Evolutionary conservation across 1,140 invertebrate species (phyloP), one percentile per base, ranked within the genome.

Genomic region (Agrypnia vestita): DNA sequence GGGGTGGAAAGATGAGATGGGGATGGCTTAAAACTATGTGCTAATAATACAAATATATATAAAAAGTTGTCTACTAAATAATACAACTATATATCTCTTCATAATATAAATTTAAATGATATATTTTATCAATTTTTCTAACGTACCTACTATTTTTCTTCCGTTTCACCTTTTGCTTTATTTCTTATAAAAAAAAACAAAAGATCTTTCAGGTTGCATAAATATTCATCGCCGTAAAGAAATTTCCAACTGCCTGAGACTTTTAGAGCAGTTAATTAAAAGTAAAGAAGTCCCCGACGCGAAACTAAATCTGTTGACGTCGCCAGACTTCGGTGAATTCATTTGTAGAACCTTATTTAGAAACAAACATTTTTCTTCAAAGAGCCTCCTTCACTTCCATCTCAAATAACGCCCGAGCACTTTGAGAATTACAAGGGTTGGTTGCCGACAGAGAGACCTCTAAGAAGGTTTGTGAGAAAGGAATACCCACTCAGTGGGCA

Each of bases 281-380:
- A 64, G 61, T 43, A 64, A 64, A 64, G 19, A 64, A 64, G 35
- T 64, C 61, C 61, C 8, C 35, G 9, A 64, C 10, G 19, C 35
- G 61, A 64, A 64, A 64, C 13, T 35, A 11, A 64, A 64, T 43
- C 61, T 64, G 61, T 64, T 64, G 25, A 64, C 13, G 35, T 25
- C n/a, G 35, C 21, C 9, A 64, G 61, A 25, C 61, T 64, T 25
- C 35, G 61, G 61, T 10, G 25, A 44, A 64, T 12, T 25, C 61
- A 11, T 64, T 64, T 43, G 0, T 10, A 13, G 61, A 12, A 64
- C 19, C 25, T 43, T 10, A 35, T 8, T 13, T 44, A 43, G 9
- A 43, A 64, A 21, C 15, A 10, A 35, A 64, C 21, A 64, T 19
- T n/a, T n/a, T 25, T 64, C 61, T 43, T 59, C 8, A 59, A 59